phyloP scores from a whole-genome alignment of 2,888 invertebrate genomes.

The Bursaphelenchus okinawaensis region DNA sequence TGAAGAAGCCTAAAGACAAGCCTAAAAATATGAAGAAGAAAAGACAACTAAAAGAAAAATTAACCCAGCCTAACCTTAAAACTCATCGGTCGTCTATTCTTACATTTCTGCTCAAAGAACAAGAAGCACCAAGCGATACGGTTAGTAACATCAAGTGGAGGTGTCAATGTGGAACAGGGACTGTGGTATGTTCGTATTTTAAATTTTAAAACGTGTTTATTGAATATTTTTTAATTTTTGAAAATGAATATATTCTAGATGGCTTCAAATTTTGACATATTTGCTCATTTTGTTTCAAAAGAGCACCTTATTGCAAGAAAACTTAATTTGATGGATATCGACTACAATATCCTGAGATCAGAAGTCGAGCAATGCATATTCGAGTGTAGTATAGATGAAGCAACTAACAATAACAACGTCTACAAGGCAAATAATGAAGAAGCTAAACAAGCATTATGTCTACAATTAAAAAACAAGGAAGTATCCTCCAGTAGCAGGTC shows the following conservation, averaged over 20 bases:
- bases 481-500: not conserved
- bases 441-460: not conserved
- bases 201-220: not conserved
- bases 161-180: not conserved
- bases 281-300: slow-evolving; percentile 4
- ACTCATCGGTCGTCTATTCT: not conserved
- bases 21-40: not conserved
- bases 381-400: not conserved
- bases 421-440: not conserved
- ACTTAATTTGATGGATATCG: not conserved
- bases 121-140: not conserved
- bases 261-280: not conserved
- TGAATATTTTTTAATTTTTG: not conserved
- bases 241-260: not conserved
- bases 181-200: not conserved
- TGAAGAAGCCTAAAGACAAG: not conserved
- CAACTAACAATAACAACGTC: not conserved
- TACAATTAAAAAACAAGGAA: not conserved
- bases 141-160: not conserved
- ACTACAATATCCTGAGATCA: not conserved
- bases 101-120: not conserved
- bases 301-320: not conserved
- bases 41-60: too few species aligned
- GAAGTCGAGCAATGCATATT: not conserved
- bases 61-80: not conserved